Base-by-base conservation (phyloP, 2,888 invertebrate genomes). In the Leucophenga montana region DNA sequence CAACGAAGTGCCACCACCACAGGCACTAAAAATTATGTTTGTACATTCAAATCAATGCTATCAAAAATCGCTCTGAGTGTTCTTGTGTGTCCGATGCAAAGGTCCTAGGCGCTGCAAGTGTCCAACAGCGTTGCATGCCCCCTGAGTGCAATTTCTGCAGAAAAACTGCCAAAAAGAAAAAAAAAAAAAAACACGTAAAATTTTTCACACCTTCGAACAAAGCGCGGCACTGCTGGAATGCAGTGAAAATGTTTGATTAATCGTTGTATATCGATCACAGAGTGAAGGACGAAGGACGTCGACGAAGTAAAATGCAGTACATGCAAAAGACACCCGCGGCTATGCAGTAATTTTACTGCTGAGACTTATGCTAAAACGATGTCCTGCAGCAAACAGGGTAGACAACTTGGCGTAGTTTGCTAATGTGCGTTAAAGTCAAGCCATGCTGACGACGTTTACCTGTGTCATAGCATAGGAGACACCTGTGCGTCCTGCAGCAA, bases 121-220 rank as follows among this genome's bases (percentile, higher is more conserved):
- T 59, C 33, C 56, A 16, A n/a, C 11, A n/a, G 33, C 5, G n/a
- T 59, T n/a, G 59, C 27, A 22, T 46, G 14, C 62, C 61, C 62
- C 62, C 62, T 48, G 48, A 48, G 62, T 64, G 62, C 48, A 48
- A 64, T 64, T 64, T 64, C 62, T 46, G 48, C 27, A 64, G 62
- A 64, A 64, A 64, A 64, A 18, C 48, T 20, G n/a, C 62, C 20
- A 64, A 64, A 61, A 64, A 48, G 4, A 27, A 27, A 27, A n/a
- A n/a, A n/a, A n/a, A n/a, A n/a, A n/a, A n/a, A n/a, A n/a, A n/a
- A n/a, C n/a, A n/a, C n/a, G 20, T 48, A 64, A 27, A 64, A 64
- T 64, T 64, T 64, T 64, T 64, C 62, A 64, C 62, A 64, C 62
- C 62, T 64, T 22, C 18, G n/a, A 64, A 64, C 62, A 64, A 64